Conservation (phyloP, 2,888 invertebrate genomes). For the Rhyacophila evoluta region DNA sequence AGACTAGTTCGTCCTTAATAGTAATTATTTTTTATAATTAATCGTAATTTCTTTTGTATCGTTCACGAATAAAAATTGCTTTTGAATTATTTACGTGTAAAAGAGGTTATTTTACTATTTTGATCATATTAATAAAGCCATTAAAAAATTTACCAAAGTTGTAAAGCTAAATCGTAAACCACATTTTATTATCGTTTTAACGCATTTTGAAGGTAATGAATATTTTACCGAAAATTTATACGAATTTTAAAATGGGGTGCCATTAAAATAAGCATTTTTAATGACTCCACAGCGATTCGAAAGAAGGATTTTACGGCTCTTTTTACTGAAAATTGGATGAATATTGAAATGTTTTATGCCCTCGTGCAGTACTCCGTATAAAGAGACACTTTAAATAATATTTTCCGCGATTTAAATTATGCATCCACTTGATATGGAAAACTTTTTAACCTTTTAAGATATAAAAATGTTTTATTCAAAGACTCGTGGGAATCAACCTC, state of each 20-base stretch:
- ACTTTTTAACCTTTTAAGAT: too few relatives aligned
- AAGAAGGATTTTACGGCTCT: neutral
- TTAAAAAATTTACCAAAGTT: neutral
- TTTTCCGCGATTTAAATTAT: too few relatives aligned
- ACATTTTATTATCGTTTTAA: neutral
- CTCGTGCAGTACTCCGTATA: too few relatives aligned
- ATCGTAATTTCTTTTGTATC: too few relatives aligned
- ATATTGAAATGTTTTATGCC: neutral
- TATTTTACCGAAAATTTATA: neutral
- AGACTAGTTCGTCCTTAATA: too few relatives aligned
- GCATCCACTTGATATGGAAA: too few relatives aligned
- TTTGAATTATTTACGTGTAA: too few relatives aligned
- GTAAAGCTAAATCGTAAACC: neutral
- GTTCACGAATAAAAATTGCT: too few relatives aligned
- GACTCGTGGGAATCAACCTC: too few relatives aligned
- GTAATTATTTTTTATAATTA: too few relatives aligned
- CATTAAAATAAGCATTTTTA: neutral
- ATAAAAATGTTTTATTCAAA: too few relatives aligned
- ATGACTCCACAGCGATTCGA: neutral
- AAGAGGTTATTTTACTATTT: neutral
- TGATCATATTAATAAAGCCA: neutral
- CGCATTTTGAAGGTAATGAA: neutral
- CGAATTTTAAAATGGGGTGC: neutral
- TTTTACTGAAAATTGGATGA: neutral
- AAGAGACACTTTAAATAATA: too few relatives aligned